These are phyloP conservation scores for Chirona hameri DNA, from an alignment of 2,888 invertebrate species.

Conservation along the genomic window DNA sequence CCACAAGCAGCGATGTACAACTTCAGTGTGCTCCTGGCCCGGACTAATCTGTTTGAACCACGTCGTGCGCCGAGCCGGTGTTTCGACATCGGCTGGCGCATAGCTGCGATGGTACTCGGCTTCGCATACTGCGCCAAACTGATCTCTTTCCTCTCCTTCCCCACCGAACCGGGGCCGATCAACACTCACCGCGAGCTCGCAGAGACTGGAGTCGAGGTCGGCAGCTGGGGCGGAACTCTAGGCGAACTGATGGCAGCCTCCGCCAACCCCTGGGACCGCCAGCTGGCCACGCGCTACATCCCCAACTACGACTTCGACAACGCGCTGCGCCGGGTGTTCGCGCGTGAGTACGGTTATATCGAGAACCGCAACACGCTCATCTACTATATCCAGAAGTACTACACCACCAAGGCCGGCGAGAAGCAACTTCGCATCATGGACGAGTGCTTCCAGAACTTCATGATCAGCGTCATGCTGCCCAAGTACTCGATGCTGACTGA, in stretches of 20 bases:
- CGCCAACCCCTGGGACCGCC: conserved; percentile 30
- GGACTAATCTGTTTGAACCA: background rate
- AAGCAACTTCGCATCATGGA: conserved; percentile 22
- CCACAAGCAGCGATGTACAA: background rate
- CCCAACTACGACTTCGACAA: conserved; percentile 9
- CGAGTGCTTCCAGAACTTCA: conserved; percentile 28
- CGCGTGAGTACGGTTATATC: background rate
- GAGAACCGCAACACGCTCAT: background rate
- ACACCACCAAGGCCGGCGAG: background rate
- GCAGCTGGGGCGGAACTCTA: conserved; percentile 28
- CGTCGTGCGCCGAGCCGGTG: background rate
- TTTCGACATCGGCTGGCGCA: conserved; percentile 33
- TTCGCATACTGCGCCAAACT: conserved; percentile 39
- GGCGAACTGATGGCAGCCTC: conserved; percentile 29
- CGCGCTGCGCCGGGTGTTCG: background rate
- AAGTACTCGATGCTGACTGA: conserved; percentile 28
- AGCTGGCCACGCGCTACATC: conserved; percentile 27
- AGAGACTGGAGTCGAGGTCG: conserved; percentile 35
- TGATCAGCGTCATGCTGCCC: conserved; percentile 28
- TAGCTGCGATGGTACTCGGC: conserved; percentile 37
- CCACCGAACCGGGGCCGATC: conserved; percentile 35
- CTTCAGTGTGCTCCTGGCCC: background rate
- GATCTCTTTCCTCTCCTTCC: conserved; percentile 42
- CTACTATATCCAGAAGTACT: conserved; percentile 29
- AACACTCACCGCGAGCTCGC: conserved; percentile 39